These are phyloP conservation scores for Adoxophyes honmai DNA, from an alignment of 1,140 invertebrate genomes.

Conservation along the genomic window DNA sequence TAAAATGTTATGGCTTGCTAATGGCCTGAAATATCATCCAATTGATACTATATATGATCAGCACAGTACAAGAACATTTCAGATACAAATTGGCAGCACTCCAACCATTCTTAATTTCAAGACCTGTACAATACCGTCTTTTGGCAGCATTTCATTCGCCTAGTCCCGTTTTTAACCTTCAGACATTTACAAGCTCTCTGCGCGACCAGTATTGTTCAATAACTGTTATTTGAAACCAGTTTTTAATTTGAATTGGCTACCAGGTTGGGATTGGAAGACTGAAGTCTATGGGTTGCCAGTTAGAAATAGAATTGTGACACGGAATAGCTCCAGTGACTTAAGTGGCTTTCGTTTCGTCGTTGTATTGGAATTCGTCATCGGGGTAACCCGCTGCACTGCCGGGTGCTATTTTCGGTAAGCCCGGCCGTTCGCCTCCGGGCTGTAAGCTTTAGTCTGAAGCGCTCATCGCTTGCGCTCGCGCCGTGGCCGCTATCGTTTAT, in stretches of 20 bases:
- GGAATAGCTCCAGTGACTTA: constrained; percentile 19
- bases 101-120: constrained; percentile 46
- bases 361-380: constrained; percentile 52
- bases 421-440: constrained; percentile 57
- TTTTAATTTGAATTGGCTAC: constrained; percentile 19
- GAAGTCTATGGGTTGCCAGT: too few relatives aligned
- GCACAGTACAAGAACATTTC: background rate
- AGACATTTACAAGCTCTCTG: constrained; percentile 36
- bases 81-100: constrained; percentile 37
- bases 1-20: too few relatives aligned
- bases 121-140: constrained; percentile 38
- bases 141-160: constrained; percentile 58
- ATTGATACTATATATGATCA: background rate
- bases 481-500: constrained; percentile 30
- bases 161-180: constrained; percentile 60
- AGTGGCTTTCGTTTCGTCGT: constrained; percentile 30
- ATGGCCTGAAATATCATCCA: background rate
- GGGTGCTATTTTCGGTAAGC: constrained; percentile 67
- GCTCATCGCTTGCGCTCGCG: constrained; percentile 50
- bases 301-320: background rate
- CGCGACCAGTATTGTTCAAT: constrained; percentile 13
- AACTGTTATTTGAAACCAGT: constrained; percentile 22
- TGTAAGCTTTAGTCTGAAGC: constrained; percentile 61
- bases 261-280: too few relatives aligned
- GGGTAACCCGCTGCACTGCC: constrained; percentile 63